Conservation (phyloP, 1,140 invertebrate genomes). For the Megalonaias nervosa region DNA sequence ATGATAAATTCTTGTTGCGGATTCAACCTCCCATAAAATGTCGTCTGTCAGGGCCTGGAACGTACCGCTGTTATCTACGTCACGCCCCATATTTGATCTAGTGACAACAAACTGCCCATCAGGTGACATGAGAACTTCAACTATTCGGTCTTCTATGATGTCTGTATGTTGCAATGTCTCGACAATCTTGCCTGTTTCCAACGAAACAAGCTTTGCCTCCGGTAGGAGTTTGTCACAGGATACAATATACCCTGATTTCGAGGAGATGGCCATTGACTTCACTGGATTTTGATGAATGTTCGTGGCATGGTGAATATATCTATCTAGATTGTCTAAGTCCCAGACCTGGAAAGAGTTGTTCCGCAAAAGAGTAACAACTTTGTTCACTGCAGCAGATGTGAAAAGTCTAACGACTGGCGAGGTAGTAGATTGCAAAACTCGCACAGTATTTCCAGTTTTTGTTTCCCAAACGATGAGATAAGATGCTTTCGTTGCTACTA, state of each 20-base stretch:
- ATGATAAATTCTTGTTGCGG: slow-evolving; percentile 41
- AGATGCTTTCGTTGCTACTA: slow-evolving; percentile 58
- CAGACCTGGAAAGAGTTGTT: slow-evolving; percentile 65
- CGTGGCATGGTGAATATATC: slow-evolving; percentile 51
- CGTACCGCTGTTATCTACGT: slow-evolving; percentile 1
- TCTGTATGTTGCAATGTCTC: slow-evolving; percentile 50
- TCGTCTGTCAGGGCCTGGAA: slow-evolving; percentile 49
- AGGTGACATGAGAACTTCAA: slow-evolving; percentile 43
- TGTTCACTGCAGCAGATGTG: slow-evolving; percentile 55
- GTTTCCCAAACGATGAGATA: slow-evolving; percentile 63
- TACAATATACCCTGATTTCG: slow-evolving; percentile 34
- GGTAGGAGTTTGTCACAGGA: slow-evolving; percentile 40
- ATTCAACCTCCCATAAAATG: slow-evolving; percentile 50
- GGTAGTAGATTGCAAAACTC: slow-evolving; percentile 53
- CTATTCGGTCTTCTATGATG: slow-evolving; percentile 37
- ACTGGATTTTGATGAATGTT: slow-evolving; percentile 51
- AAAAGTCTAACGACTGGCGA: slow-evolving; percentile 51
- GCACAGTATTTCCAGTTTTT: slow-evolving; percentile 47
- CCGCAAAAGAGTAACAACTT: slow-evolving; percentile 53
- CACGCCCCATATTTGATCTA: slow-evolving; percentile 16
- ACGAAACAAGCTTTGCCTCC: slow-evolving; percentile 52
- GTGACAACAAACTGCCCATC: slow-evolving; percentile 51
- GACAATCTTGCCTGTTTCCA: slow-evolving; percentile 45
- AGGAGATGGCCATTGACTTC: slow-evolving; percentile 39
- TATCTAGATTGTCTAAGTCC: slow-evolving; percentile 62